A percentile compares a stretch with the other conserved stretches of the same genome.
These are phyloP conservation scores for Macrochelys suwanniensis DNA, from an alignment of 2,797 vertebrate species.

Conservation along the genomic window DNA sequence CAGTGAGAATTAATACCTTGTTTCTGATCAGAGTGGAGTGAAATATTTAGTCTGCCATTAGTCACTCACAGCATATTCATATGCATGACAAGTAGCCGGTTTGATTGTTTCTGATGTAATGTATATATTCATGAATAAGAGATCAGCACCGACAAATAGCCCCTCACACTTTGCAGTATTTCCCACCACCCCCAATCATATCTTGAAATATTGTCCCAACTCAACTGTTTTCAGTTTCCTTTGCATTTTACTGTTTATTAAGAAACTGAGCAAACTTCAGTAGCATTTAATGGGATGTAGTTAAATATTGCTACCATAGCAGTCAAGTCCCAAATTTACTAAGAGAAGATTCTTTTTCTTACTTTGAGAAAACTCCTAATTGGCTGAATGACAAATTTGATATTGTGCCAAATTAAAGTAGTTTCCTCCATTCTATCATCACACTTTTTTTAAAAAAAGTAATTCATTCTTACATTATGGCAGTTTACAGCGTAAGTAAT, in stretches of 20 bases:
- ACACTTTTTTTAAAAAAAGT: not conserved
- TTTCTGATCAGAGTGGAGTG: not conserved
- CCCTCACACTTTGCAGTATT: not conserved
- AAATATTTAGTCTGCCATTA: not conserved
- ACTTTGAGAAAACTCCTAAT: not conserved
- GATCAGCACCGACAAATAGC: not conserved
- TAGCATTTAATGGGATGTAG: not conserved
- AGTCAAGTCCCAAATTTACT: not conserved
- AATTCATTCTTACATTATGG: not conserved
- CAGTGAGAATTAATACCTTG: constrained; percentile 13
- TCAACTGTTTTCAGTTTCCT: not conserved
- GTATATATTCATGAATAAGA: not conserved
- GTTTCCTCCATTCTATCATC: not conserved
- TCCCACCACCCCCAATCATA: not conserved
- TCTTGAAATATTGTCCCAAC: not conserved
- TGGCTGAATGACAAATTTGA: not conserved
- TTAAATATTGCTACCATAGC: not conserved
- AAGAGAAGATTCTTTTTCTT: not conserved
- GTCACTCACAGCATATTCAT: not conserved
- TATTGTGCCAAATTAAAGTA: not conserved
- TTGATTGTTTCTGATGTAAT: not conserved
- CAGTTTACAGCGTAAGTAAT: not conserved
- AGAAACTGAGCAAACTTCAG: not conserved
- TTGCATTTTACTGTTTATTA: not conserved
- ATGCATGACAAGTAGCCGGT: not conserved